Base-by-base conservation (phyloP, 2,888 invertebrate species). In the Idaea straminata region DNA sequence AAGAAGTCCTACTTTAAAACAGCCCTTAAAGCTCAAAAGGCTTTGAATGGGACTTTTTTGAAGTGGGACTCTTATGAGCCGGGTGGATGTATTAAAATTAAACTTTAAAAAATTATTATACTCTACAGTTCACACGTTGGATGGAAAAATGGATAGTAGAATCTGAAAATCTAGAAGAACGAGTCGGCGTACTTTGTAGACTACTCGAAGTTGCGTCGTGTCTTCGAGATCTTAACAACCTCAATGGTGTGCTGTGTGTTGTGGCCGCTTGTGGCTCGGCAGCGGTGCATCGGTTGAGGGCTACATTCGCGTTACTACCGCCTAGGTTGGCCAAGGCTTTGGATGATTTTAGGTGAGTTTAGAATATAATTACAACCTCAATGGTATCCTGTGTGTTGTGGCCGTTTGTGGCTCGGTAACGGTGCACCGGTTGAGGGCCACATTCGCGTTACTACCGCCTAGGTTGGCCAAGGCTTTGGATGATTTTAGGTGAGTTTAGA, bases 121-220 rank as follows among this genome's bases (percentile, higher is more conserved):
- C 35, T 5, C 80, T 89, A 59, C 88, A 98, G 97, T 96, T 98
- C 82, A 98, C 99, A 0, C 95, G 98, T 64, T 99, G 99, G 99
- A 95, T 99, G 83, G 98, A 99, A 87, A 97, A 97, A 86, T 98
- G 97, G 81, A 98, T 99, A 74, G 96, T 99, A 35, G 99, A 99
- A 86, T 96, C 98, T 5, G 98, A 98, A 83, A 99, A 99, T 88
- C 93, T 98, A 71, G 99, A 99, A 73, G 99, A 99, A 88, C 94
- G 99, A 13, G 96, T 96, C 66, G 98, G 97, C 0, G 96, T 99
- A 70, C 94, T 99, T 67, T 96, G 96, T 64, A 94, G 99, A 16
- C 95, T 98, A 65, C 95, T 99, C 69, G 99, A 99, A 92, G 95
- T 99, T 72, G 98, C 99, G 5, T 95, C 96, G 82, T 98, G 98